Base-by-base conservation (phyloP, 1,140 invertebrate species). In the Pemphigus obesinymphae region DNA sequence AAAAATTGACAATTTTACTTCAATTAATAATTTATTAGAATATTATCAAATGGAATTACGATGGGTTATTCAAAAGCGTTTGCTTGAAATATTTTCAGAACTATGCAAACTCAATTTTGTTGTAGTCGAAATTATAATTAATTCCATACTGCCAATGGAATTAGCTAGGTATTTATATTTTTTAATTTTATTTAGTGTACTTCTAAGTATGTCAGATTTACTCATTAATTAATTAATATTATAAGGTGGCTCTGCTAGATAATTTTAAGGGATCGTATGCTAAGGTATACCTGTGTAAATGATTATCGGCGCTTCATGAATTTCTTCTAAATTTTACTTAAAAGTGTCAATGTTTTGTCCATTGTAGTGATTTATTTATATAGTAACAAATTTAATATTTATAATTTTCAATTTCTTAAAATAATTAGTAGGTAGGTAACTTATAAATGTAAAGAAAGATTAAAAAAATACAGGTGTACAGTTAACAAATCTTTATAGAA, bases 31-130 rank as follows among this genome's bases (percentile, higher is more conserved):
- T 83, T 87, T 97, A 63, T 92, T 95, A 66, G 91, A 95, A 84
- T 97, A 95, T 89, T 96, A 96, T 87, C 95, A 96, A 88, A 96
- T 96, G 95, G 95, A 97, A 87, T 91, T 93, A 8, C 89, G 95
- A 84, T 93, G 93, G 91, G 91, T 91, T 0, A 92, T 97, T 83
- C 90, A 95, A 83, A 90, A 94, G 83, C 88, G 94, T 0, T 88
- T 97, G 43, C 88, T 97, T 40, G 89, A 96, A 89, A 92, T 93
- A n/a, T 97, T 97, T 88, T 93, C 92, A 53, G 91, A 94, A 70
- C 92, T 96, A 90, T 96, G 95, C 86, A 92, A 91, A 68, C 88
- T 97, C 76, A 94, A 96, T 87, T 89, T 90, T 73, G 91, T 92
- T 17, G 92, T 94, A 72, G 89, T 96, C 13, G 92, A 91, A 81